Evolutionary conservation across 2,888 invertebrate genomes (phyloP).

Genomic region (Eupithecia exiguata): DNA sequence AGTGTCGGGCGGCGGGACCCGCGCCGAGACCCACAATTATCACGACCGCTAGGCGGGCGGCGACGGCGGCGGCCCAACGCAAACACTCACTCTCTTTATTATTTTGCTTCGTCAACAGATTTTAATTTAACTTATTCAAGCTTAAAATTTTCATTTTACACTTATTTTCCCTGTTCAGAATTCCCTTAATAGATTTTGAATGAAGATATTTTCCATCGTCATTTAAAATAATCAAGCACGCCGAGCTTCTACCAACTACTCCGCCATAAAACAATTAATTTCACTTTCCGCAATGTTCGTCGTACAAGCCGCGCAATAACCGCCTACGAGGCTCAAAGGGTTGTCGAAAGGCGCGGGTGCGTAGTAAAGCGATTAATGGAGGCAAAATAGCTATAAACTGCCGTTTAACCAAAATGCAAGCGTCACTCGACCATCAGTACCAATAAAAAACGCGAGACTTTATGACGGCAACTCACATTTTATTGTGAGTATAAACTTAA

Average conservation of each 20-base stretch:
- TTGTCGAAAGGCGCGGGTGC: constrained; percentile 74
- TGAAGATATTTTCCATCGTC: background rate
- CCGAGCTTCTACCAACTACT: constrained; percentile 24
- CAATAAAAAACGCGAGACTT: constrained; percentile 84
- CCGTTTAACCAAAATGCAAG: constrained; percentile 84
- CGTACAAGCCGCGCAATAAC: constrained; percentile 36
- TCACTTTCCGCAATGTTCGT: constrained; percentile 30
- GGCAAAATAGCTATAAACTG: constrained; percentile 83
- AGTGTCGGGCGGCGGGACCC: constrained; percentile 73
- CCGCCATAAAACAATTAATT: constrained; percentile 32
- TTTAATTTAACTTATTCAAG: background rate
- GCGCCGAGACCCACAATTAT: constrained; percentile 46
- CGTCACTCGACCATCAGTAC: constrained; percentile 78
- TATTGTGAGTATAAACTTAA: constrained; percentile 84
- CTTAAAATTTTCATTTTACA: background rate
- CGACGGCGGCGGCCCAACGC: constrained; percentile 40
- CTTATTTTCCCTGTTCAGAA: background rate
- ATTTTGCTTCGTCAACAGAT: constrained; percentile 7
- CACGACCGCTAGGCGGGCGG: constrained; percentile 64
- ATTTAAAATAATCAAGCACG: constrained; percentile 3
- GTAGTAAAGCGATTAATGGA: constrained; percentile 84
- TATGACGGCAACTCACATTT: constrained; percentile 84
- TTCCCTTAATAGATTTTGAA: background rate
- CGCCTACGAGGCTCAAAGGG: constrained; percentile 59
- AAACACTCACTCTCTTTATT: constrained; percentile 19